Percentiles rank a stretch among this genome's conserved stretches.
Conservation (phyloP, 1,140 invertebrate genomes). For the Drosophila takahashii region DNA sequence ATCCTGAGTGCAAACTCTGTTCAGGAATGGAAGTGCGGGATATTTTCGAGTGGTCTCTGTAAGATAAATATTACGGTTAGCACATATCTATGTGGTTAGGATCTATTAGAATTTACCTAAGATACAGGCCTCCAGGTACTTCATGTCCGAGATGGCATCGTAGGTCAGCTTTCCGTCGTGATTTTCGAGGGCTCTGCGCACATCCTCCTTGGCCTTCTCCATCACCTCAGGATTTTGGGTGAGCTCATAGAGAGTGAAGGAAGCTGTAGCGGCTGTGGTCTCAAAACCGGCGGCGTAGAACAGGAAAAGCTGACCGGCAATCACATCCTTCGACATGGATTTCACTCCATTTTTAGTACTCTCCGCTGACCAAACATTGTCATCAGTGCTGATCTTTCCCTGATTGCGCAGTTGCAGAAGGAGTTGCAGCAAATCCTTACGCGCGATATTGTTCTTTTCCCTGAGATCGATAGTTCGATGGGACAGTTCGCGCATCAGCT, state of each 20-base stretch:
- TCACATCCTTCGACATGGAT: slow-evolving; percentile 85
- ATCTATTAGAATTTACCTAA: slow-evolving; percentile 47
- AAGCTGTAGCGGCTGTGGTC: slow-evolving; percentile 88
- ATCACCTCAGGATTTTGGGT: slow-evolving; percentile 80
- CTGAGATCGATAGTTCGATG: slow-evolving; percentile 85
- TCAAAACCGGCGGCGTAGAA: slow-evolving; percentile 90
- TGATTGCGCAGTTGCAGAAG: slow-evolving; percentile 86
- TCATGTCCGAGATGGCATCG: slow-evolving; percentile 86
- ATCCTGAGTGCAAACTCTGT: slow-evolving; percentile 84
- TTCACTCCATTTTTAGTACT: slow-evolving; percentile 39
- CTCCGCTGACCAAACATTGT: slow-evolving; percentile 61
- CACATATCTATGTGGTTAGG: not conserved
- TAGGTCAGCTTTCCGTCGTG: slow-evolving; percentile 85
- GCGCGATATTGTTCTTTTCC: slow-evolving; percentile 84
- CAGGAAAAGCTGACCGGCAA: slow-evolving; percentile 87
- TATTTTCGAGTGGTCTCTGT: slow-evolving; percentile 87
- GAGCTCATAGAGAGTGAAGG: slow-evolving; percentile 87
- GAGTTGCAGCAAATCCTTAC: slow-evolving; percentile 86
- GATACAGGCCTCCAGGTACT: slow-evolving; percentile 86
- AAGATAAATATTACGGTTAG: not conserved
- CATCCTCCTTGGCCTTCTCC: slow-evolving; percentile 84
- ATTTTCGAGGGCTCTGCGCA: slow-evolving; percentile 84
- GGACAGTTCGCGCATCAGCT: slow-evolving; percentile 79
- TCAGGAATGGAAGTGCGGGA: slow-evolving; percentile 86
- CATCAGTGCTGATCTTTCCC: slow-evolving; percentile 71